Conservation (phyloP, 2,888 invertebrate species). For the Erebia aethiops region DNA sequence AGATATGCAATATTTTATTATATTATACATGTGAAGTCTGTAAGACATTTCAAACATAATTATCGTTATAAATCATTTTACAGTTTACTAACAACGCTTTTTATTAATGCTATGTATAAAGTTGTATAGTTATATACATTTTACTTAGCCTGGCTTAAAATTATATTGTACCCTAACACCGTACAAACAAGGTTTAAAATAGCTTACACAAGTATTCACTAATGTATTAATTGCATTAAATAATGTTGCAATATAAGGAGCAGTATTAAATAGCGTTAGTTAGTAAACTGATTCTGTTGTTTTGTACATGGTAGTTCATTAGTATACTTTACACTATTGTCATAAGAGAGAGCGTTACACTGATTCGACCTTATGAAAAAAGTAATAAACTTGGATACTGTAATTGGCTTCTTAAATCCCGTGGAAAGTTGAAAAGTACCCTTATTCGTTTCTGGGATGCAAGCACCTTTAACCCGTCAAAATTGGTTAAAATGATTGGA, state of each 20-base stretch:
- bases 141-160: slow-evolving; percentile 34
- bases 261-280: slow-evolving; percentile 40
- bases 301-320: slow-evolving; percentile 63
- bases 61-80: slow-evolving; percentile 42
- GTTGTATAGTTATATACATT: slow-evolving; percentile 14
- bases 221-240: slow-evolving; percentile 26
- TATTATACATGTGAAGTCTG: slow-evolving; percentile 2
- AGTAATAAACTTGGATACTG: too few relatives aligned
- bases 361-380: background rate
- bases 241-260: slow-evolving; percentile 28
- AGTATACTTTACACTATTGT: slow-evolving; percentile 63
- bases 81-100: slow-evolving; percentile 41
- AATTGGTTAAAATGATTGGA: too few relatives aligned
- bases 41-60: slow-evolving; percentile 11
- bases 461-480: too few relatives aligned
- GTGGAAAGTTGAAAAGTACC: too few relatives aligned
- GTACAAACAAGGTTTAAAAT: slow-evolving; percentile 31
- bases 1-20: background rate
- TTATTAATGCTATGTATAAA: slow-evolving; percentile 35
- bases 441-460: too few relatives aligned
- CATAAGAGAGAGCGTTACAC: slow-evolving; percentile 47
- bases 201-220: slow-evolving; percentile 22
- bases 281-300: slow-evolving; percentile 39
- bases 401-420: too few relatives aligned
- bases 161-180: slow-evolving; percentile 31